Percentiles rank a stretch among this genome's conserved stretches.
Evolutionary conservation across 2,888 invertebrate genomes (phyloP).

Genomic region (Theretra japonica): DNA sequence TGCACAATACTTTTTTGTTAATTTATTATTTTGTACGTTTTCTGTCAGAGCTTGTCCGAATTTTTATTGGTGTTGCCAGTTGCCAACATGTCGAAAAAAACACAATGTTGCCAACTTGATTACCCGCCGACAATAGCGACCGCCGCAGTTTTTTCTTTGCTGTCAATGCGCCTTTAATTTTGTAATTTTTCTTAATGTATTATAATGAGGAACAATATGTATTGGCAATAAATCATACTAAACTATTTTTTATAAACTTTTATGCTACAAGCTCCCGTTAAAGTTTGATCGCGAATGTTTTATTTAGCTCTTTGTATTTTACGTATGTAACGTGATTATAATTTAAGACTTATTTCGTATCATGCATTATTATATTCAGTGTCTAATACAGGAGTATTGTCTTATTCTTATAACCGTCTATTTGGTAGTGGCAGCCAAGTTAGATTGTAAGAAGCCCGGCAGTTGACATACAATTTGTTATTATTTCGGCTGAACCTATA

Average conservation of each 20-base stretch:
- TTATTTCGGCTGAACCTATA: no score
- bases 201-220: background rate
- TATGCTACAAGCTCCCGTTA: background rate
- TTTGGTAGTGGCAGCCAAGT: no score
- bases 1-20: background rate
- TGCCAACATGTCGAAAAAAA: background rate
- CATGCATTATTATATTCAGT: no score
- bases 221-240: constrained; percentile 14
- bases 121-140: background rate
- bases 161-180: constrained; percentile 8
- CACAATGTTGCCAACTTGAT: background rate
- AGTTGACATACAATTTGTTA: no score
- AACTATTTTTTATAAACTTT: constrained; percentile 7
- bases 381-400: no score
- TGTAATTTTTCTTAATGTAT: constrained; percentile 7
- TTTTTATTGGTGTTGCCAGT: background rate
- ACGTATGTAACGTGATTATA: no score
- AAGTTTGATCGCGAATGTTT: no score
- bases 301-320: no score
- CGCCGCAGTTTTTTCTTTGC: background rate
- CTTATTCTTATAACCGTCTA: no score
- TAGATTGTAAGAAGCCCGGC: no score
- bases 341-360: no score
- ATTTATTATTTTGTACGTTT: constrained; percentile 14
- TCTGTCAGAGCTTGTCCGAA: background rate